phyloP scores from a whole-genome alignment of 1,140 invertebrate genomes.

The Linepithema humile region DNA sequence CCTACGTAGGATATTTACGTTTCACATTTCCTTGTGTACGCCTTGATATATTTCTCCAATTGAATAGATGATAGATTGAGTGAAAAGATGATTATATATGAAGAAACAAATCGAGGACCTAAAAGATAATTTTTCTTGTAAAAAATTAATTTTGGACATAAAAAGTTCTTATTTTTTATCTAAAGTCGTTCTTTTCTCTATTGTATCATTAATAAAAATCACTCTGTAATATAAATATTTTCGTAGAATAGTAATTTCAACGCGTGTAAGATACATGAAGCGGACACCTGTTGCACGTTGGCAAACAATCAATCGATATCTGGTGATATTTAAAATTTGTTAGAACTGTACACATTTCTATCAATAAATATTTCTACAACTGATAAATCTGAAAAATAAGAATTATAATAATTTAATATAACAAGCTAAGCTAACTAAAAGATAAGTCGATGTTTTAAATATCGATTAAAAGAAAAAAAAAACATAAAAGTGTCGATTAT shows the following conservation, averaged over 20 bases:
- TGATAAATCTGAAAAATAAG: too few species aligned
- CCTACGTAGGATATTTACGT: background rate
- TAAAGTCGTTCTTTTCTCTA: background rate
- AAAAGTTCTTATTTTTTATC: background rate
- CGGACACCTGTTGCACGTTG: conserved; percentile 42
- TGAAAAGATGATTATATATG: too few species aligned
- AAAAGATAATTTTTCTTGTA: background rate
- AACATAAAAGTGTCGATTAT: too few species aligned
- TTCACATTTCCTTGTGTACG: background rate
- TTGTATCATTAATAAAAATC: background rate
- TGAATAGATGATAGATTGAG: background rate
- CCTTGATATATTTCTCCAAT: background rate
- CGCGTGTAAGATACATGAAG: conserved; percentile 17
- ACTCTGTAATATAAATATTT: background rate
- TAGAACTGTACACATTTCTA: background rate
- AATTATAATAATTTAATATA: too few species aligned
- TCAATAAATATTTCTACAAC: too few species aligned
- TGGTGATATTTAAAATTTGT: background rate
- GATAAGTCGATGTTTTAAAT: too few species aligned
- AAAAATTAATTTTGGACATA: background rate
- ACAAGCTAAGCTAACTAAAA: too few species aligned
- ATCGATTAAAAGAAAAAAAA: too few species aligned
- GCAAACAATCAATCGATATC: conserved; percentile 25
- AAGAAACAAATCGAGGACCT: background rate
- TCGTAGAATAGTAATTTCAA: conserved; percentile 1